Evolutionary conservation across 2,888 invertebrate species (phyloP), one percentile per base, ranked within the genome.

Genomic region (Zonitis immaculata): DNA sequence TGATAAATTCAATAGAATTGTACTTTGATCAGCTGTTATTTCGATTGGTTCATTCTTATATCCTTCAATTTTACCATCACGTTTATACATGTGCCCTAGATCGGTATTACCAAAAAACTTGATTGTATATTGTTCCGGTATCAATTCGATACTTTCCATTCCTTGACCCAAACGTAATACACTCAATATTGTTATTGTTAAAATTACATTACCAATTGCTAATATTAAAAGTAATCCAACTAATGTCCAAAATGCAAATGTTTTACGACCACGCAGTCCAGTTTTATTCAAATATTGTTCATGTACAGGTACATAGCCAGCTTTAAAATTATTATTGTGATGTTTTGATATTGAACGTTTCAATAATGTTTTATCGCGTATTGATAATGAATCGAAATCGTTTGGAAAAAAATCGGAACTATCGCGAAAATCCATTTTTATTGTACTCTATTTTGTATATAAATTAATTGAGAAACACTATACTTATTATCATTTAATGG

Each of bases 131-230:
- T 86, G 83, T 48, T 88, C 86, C 0, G 86, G 83, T 52, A 91
- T 82, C 44, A 92, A 80, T 74, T 94, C 93, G 75, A 94, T 67
- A 81, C 89, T 89, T 68, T 92, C 89, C 83, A 93, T 87, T 6
- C 91, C 91, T 70, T 85, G 85, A 0, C 91, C 91, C 53, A 94
- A 79, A 52, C 88, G 79, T 42, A 94, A 73, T 0, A 93, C 91
- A 6, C 88, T 87, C 51, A 92, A 80, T 48, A 94, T 89, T 0
- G 88, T 87, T 35, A 91, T 80, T 0, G 91, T 93, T 2, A 93
- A 76, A 32, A 90, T 77, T 47, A 92, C 79, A 77, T 93, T 92
- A 9, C 89, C 90, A 39, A 90, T 79, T 0, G 89, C 89, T 16
- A 93, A 74, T 6, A 89, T 74, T 49, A 89, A 81, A 6, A 90